Evolutionary conservation across 2,797 vertebrate species (phyloP), one percentile per base, ranked within the genome.

Genomic region (Sparidentex hasta): DNA sequence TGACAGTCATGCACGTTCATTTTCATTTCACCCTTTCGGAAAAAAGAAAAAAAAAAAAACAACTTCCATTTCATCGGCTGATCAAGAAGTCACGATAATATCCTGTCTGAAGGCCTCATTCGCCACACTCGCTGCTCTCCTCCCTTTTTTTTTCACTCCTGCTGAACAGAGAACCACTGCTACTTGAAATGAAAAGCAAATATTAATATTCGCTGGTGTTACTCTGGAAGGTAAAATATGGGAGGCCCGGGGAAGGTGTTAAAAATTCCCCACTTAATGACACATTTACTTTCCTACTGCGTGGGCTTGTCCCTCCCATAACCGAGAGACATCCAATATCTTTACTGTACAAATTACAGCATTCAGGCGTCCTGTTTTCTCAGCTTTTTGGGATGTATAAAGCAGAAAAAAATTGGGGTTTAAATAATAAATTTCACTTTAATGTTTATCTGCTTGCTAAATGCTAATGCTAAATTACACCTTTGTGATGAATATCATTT

Each of bases 181-280:
- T 87, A 80, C 89, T 84, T 90, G 38, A 95, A 96, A 96, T 96
- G 93, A 96, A 96, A 96, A 96, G 93, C 94, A 95, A 96, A 96
- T 96, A 96, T 95, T 95, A 95, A 95, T 96, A 95, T 95, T 91
- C 73, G 62, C 88, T 82, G 88, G 89, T 89, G 89, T 93, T 92
- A 89, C 86, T 85, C 65, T 86, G 92, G 92, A 94, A 94, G 92
- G 91, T 80, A 82, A 84, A 92, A 89, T 93, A 90, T 88, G 85
- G 85, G 93, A 93, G 92, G 89, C 90, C 86, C 67, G 68, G 83
- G 91, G 90, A 93, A 93, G 93, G 80, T 85, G 88, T 90, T 82
- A 71, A 78, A 74, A 91, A 93, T 94, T 94, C 94, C 92, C 73
- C 74, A 76, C 84, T 92, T 90, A 92, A 93, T 93, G 91, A 87